Base-by-base conservation (phyloP, 30 jellyfish, hydroid and myxozoan species). In the Mastigias papua region DNA sequence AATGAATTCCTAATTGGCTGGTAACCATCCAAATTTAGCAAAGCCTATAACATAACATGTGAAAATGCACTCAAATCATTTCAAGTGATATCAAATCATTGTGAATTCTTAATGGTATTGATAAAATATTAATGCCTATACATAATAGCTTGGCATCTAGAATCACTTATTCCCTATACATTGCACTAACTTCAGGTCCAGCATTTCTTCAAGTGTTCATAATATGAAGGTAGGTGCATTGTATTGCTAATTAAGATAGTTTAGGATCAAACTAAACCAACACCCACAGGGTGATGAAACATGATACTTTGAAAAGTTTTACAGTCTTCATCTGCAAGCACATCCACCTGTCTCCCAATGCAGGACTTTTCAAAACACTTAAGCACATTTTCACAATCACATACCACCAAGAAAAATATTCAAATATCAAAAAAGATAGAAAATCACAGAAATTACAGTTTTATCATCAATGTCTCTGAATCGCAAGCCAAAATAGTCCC, bases 401-500 rank as follows among this genome's bases (percentile, higher is more conserved):
- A n/a, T n/a, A n/a, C n/a, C n/a, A n/a, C n/a, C n/a, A n/a, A n/a
- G n/a, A n/a, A 37, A 37, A 3, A 37, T 37, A 37, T 37, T 3
- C 10, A 37, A 37, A 37, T 3, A 6, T 11, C 6, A 3, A 3
- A 37, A 37, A 37, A 37, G 54, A 21, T 5, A 1, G 17, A 17
- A 51, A 51, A 21, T 1, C 7, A 51, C 25, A 17, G 26, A 20
- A 80, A 97, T 81, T 81, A 94, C 99, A 0, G 90, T 86, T 63
- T 89, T 82, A 42, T 96, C 99, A 85, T 89, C 88, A 15, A 88
- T 71, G 64, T 94, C 99, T 73, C 94, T 72, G 71, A 82, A 94
- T 17, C 96, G 89, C 37, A 94, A 70, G 25, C 99, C 99, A 94
- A 94, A 94, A 72, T 94, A 94, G 46, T 94, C 99, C 46, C 68